Percentiles rank a stretch among this genome's conserved stretches.
Evolutionary conservation across 1,140 invertebrate genomes (phyloP).

Genomic region (Aphelenchoides fujianensis): DNA sequence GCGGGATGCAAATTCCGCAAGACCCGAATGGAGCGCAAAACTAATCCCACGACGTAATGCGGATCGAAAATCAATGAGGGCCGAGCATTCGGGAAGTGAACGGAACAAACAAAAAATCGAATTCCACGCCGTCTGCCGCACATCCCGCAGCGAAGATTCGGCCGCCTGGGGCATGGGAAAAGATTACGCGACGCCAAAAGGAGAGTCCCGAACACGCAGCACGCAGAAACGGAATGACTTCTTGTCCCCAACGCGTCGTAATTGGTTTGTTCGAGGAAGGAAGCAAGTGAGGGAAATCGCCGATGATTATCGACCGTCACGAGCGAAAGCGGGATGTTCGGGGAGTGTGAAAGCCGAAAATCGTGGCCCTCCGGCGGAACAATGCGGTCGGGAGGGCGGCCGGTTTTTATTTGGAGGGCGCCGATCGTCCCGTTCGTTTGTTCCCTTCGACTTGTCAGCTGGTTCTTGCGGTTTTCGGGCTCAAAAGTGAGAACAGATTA

Average conservation of each 20-base stretch:
- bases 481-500: background rate
- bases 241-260: no score
- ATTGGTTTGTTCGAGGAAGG: background rate
- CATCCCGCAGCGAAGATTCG: background rate
- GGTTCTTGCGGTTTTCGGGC: background rate
- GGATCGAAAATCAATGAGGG: no score
- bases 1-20: no score
- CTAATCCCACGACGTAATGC: background rate
- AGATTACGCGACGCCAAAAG: no score
- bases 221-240: no score
- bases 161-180: background rate
- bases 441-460: conserved; percentile 5
- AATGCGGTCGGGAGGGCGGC: no score
- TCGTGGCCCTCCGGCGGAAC: background rate
- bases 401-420: background rate
- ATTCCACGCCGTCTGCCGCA: background rate
- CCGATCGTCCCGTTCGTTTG: no score
- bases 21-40: no score
- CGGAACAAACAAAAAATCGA: background rate
- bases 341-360: background rate
- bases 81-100: no score
- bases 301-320: background rate
- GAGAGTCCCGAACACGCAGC: no score
- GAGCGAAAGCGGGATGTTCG: background rate
- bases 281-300: background rate